Base-by-base conservation (phyloP, 2,113 vertebrate species). In the Prionailurus viverrinus region DNA sequence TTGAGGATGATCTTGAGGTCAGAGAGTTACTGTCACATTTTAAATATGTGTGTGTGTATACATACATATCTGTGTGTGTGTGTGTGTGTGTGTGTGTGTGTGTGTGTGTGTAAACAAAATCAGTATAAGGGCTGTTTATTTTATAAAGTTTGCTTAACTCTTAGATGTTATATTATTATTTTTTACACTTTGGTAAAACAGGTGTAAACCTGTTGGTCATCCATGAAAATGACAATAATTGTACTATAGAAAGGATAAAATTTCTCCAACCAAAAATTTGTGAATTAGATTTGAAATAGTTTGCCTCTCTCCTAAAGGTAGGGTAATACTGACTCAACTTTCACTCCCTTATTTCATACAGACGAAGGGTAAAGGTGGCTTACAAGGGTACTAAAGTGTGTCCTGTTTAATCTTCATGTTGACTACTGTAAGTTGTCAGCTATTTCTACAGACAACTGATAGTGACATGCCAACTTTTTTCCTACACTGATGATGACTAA, bases 391-490 rank as follows among this genome's bases (percentile, higher is more conserved):
- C 93, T 94, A 45, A 73, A 93, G 85, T 79, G 55, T 87, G 36
- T 23, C 27, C 18, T 13, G 19, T 14, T 81, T 96, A 96, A 80
- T 88, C 31, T n/a, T 96, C 11, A 23, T 82, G 80, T 89, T 90
- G 73, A 91, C 82, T 83, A 15, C 45, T 2, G 27, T 41, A 58
- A 89, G 2, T 71, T 91, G 39, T 14, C 14, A 83, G 65, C 36
- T 19, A 29, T 76, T 83, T 92, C 51, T 79, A 45, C 13, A 94
- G 48, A 97, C 25, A 97, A n/a, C 69, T 84, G 79, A 89, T 80
- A 96, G 65, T 97, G 74, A 41, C 21, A 51, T 86, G 41, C 31
- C 63, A 91, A 90, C 23, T 69, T 97, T 96, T 51, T 51, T 92
- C 19, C 33, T 76, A 80, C 5, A 61, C 0, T 51, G n/a, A 19